Conservation (phyloP, 30 jellyfish, hydroid and myxozoan species). For the Mastigias papua region DNA sequence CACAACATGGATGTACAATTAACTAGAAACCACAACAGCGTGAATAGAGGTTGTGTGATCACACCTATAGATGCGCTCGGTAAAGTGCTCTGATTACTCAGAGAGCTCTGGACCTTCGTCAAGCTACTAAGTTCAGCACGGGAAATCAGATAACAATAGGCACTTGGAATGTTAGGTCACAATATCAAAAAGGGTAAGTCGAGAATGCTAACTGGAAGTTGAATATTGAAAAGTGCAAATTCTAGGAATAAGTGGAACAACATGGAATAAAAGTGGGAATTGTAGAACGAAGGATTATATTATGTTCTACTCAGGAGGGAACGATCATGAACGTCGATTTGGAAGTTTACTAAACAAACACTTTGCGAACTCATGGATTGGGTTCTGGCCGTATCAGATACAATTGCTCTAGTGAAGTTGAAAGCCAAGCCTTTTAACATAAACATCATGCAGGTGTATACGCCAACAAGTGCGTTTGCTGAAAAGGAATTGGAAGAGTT, state of each 20-base stretch:
- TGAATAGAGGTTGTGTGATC: slow-evolving; percentile 50
- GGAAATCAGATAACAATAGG: slow-evolving; percentile 28
- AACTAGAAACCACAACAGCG: slow-evolving; percentile 30
- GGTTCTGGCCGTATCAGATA: slow-evolving; percentile 17
- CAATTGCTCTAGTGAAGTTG: slow-evolving; percentile 28
- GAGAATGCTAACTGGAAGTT: no score
- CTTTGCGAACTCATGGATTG: neutral
- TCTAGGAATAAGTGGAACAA: no score
- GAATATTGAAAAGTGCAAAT: no score
- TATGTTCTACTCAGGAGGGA: slow-evolving; percentile 39
- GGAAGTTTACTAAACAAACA: neutral
- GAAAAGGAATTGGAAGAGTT: slow-evolving; percentile 18
- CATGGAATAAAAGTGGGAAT: no score
- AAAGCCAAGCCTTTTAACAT: slow-evolving; percentile 30
- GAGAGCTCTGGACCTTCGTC: no score
- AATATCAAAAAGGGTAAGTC: no score
- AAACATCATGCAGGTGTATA: slow-evolving; percentile 22
- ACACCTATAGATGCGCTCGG: slow-evolving; percentile 46
- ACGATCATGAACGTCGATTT: slow-evolving; percentile 46
- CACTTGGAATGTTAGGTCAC: slow-evolving; percentile 51
- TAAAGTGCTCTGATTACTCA: no score
- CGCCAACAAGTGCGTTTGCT: slow-evolving; percentile 26
- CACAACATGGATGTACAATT: slow-evolving; percentile 48
- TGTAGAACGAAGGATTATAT: slow-evolving; percentile 9
- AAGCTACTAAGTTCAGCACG: neutral